A percentile compares a stretch with the other conserved stretches of the same genome.
Evolutionary conservation across 2,888 invertebrate species (phyloP).

Genomic region (Neelides folsomi): DNA sequence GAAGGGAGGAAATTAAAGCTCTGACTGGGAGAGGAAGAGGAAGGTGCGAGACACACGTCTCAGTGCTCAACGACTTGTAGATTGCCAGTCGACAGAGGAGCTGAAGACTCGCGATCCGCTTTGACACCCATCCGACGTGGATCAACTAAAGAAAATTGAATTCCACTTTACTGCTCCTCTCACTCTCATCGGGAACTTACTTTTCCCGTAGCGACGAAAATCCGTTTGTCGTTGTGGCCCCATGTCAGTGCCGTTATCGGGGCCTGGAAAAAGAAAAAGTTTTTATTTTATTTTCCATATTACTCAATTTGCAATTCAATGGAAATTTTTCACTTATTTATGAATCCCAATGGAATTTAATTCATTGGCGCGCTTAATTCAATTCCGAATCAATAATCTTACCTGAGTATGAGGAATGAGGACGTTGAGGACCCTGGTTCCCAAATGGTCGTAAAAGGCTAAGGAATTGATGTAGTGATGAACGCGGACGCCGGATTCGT

Average conservation of each 20-base stretch:
- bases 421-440: slow-evolving; percentile 64
- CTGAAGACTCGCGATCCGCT: slow-evolving; percentile 79
- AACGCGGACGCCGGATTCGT: slow-evolving; percentile 27
- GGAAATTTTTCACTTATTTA: background rate
- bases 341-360: background rate
- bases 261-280: slow-evolving; percentile 44
- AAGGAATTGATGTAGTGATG: slow-evolving; percentile 62
- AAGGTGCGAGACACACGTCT: slow-evolving; percentile 59
- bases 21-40: slow-evolving; percentile 78
- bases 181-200: slow-evolving; percentile 6
- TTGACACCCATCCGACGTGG: slow-evolving; percentile 85
- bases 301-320: slow-evolving; percentile 1
- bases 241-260: slow-evolving; percentile 88
- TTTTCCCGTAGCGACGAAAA: slow-evolving; percentile 86
- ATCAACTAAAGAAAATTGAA: slow-evolving; percentile 38
- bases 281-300: background rate
- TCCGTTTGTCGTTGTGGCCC: slow-evolving; percentile 92
- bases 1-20: slow-evolving; percentile 69
- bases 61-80: slow-evolving; percentile 58
- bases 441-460: slow-evolving; percentile 80
- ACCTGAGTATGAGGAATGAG: slow-evolving; percentile 64
- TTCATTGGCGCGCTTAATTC: background rate
- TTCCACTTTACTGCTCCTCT: background rate
- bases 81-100: slow-evolving; percentile 62
- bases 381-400: slow-evolving; percentile 25